Conservation (phyloP, 2,888 invertebrate species). For the Drosophila flavopinicola region DNA sequence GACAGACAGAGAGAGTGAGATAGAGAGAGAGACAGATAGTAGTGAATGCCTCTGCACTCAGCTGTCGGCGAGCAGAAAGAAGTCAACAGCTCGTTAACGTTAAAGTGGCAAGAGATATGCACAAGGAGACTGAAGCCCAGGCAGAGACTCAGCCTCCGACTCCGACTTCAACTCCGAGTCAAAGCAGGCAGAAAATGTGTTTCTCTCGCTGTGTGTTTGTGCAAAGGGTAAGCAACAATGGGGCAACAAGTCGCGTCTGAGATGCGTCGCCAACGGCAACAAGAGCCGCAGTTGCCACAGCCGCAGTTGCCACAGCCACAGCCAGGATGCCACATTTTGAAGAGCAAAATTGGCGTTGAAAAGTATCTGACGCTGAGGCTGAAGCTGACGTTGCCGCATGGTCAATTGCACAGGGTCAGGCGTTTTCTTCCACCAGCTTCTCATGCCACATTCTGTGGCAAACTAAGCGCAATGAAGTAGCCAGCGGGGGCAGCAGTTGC, state of each 20-base stretch:
- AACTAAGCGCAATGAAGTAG: slow-evolving; percentile 72
- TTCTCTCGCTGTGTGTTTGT: slow-evolving; percentile 26
- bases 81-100: slow-evolving; percentile 80
- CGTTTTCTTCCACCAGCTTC: slow-evolving; percentile 25
- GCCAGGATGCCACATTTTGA: slow-evolving; percentile 62
- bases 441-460: slow-evolving; percentile 39
- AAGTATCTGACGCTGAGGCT: slow-evolving; percentile 66
- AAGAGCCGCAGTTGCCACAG: slow-evolving; percentile 37
- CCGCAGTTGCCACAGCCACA: slow-evolving; percentile 25
- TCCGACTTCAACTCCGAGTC: slow-evolving; percentile 1
- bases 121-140: slow-evolving; percentile 53
- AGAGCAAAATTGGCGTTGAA: slow-evolving; percentile 78
- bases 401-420: slow-evolving; percentile 74
- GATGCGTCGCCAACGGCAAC: slow-evolving; percentile 72
- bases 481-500: slow-evolving; percentile 26
- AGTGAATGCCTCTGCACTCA: slow-evolving; percentile 54
- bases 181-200: slow-evolving; percentile 31
- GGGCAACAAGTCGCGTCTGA: slow-evolving; percentile 80
- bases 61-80: slow-evolving; percentile 75
- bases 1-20: neutral
- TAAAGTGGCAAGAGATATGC: slow-evolving; percentile 80
- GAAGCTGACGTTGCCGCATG: slow-evolving; percentile 43
- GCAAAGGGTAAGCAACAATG: slow-evolving; percentile 69
- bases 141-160: slow-evolving; percentile 4
- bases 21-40: neutral